Base-by-base conservation (phyloP, 2,113 vertebrate species). In the Indicator indicator region DNA sequence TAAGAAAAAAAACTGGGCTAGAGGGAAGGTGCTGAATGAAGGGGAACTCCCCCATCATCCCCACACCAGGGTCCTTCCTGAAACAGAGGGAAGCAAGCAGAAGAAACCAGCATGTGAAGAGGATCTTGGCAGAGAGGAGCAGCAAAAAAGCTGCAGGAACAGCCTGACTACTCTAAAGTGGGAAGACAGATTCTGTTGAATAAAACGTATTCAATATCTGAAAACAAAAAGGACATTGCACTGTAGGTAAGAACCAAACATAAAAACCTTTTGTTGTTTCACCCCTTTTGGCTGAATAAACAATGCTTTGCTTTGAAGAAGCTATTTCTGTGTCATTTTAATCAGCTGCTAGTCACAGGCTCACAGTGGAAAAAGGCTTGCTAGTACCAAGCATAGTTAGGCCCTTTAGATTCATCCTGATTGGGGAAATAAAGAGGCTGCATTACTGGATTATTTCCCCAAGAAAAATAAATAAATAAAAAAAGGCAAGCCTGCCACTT, bases 401-500 rank as follows among this genome's bases (percentile, higher is more conserved):
- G 91, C 42, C 88, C 80, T 71, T 91, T 24, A 86, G 60, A 83
- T 91, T 94, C 86, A 71, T 88, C 48, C 42, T 96, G 92, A 94
- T 58, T 90, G 92, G 32, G 19, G 48, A 88, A 93, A 90, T 88
- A 93, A 83, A 88, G 64, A 80, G 72, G 21, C 60, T 89, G 56
- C 27, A 42, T 93, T 86, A 86, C 0, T 0, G 62, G 36, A 90
- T 89, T 86, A 91, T 77, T 92, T 72, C 55, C 88, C 56, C 38
- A 77, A 88, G 86, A 76, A 93, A 87, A 91, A 72, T 21, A 26
- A 50, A 60, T 44, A 28, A 26, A 30, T 62, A 38, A 70, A 40
- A 48, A 75, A 89, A 75, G 24, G 38, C 75, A 83, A 91, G 69
- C 28, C 92, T 95, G 90, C 95, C 95, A 91, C 96, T 88, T 95